Base-by-base conservation (phyloP, 2,797 vertebrate species). In the Coranthus polyacanthus region DNA sequence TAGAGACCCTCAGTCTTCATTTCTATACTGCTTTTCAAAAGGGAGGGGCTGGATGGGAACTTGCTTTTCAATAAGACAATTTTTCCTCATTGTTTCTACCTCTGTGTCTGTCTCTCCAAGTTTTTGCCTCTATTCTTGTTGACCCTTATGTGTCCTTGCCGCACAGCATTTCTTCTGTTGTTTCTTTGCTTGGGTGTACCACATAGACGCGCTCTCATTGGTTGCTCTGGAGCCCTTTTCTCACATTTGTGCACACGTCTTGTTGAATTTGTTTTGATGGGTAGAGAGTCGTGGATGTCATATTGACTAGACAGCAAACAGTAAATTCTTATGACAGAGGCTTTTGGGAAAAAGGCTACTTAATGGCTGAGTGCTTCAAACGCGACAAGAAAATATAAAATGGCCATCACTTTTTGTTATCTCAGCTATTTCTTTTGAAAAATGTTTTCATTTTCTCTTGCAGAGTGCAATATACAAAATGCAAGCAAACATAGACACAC, bases 271-370 rank as follows among this genome's bases (percentile, higher is more conserved):
- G 57, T 42, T 21, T 54, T 60, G 77, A 86, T 66, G 79, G 56
- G 55, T 17, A n/a, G 29, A 67, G 59, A 84, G 62, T 75, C 79
- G 51, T 7, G 50, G 72, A 62, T 44, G 84, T 76, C 76, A 72
- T 66, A 72, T 41, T 32, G 67, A 78, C 75, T 45, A 39, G 67
- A 73, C 61, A 55, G 72, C 38, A 64, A 77, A 79, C 37, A 59
- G 59, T 85, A 84, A 90, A 75, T 46, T 72, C 49, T 71, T 72
- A 29, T 83, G 91, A 87, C 88, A 78, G 75, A 57, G 75, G 61
- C 57, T 72, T 55, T 61, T 74, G 62, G 68, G 16, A 43, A 72
- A 84, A 74, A 56, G 22, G 67, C 32, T 34, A 34, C 12, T 70
- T 64, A 63, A 76, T 44, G 55, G 66, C 55, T 7, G 47, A 70